Conservation (phyloP, 2,113 vertebrate species). For the Thamnaconus septentrionalis region DNA sequence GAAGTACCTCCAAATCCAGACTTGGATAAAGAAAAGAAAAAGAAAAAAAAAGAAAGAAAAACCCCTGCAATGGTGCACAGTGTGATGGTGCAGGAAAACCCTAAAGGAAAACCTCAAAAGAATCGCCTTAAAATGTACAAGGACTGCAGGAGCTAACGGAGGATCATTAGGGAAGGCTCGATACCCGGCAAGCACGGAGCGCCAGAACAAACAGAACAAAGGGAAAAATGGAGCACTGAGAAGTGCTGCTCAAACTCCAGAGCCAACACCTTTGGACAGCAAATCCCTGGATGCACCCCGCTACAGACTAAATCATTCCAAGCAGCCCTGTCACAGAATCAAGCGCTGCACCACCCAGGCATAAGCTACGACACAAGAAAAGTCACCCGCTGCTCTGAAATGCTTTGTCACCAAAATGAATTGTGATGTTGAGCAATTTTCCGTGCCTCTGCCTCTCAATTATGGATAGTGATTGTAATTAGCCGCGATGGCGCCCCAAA, state of each 20-base stretch:
- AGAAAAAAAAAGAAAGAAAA: not conserved
- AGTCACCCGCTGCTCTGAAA: conserved; percentile 60
- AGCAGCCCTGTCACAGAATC: conserved; percentile 62
- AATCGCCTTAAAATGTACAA: conserved; percentile 15
- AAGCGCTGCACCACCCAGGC: conserved; percentile 42
- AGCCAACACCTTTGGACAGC: conserved; percentile 67
- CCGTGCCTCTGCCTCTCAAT: conserved; percentile 71
- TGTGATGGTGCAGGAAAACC: not conserved
- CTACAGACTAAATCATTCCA: conserved; percentile 66
- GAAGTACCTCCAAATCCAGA: too few relatives aligned
- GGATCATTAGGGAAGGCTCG: conserved; percentile 16
- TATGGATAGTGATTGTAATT: conserved; percentile 73
- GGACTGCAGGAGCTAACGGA: not conserved
- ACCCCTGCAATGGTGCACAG: conserved; percentile 15
- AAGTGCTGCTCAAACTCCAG: conserved; percentile 46
- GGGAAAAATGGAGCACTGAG: conserved; percentile 34
- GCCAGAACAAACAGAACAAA: conserved; percentile 49
- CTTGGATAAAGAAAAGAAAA: too few relatives aligned
- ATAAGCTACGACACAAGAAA: conserved; percentile 48
- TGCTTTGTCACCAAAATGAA: conserved; percentile 69
- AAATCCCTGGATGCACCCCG: conserved; percentile 53
- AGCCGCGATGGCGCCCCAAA: conserved; percentile 68
- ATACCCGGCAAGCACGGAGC: conserved; percentile 25
- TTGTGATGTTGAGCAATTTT: conserved; percentile 68
- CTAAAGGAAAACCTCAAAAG: conserved; percentile 22